Evolutionary conservation across 1,140 invertebrate species (phyloP).

Genomic region (Drosophila bocqueti): DNA sequence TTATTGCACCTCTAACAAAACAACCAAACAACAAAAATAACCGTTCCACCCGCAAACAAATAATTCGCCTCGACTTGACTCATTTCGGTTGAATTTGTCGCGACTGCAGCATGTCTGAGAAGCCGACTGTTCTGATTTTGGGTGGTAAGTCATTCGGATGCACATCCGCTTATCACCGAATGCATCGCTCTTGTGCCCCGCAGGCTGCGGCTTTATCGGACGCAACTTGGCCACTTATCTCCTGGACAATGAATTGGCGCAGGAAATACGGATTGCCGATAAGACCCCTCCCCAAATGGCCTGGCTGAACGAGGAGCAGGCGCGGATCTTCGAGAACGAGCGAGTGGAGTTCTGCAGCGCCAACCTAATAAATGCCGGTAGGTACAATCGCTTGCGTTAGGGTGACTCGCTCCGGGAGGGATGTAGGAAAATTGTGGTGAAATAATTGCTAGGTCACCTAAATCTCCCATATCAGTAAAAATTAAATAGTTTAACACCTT

Average conservation of each 20-base stretch:
- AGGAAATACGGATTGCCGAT: conserved; percentile 92
- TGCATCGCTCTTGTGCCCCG: conserved; percentile 27
- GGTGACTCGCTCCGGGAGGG: conserved; percentile 11
- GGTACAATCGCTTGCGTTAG: conserved; percentile 63
- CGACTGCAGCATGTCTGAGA: conserved; percentile 76
- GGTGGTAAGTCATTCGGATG: conserved; percentile 70
- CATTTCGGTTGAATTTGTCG: conserved; percentile 42
- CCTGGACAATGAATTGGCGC: conserved; percentile 91
- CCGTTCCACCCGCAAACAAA: conserved; percentile 17
- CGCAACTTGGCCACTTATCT: conserved; percentile 94
- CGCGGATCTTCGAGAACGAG: conserved; percentile 89
- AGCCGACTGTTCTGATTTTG: conserved; percentile 81
- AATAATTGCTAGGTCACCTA: background rate
- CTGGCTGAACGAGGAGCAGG: conserved; percentile 92
- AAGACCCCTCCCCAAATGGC: conserved; percentile 96
- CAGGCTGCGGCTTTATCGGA: conserved; percentile 96
- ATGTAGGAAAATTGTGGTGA: conserved; percentile 1
- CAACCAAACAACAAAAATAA: conserved; percentile 45
- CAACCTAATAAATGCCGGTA: conserved; percentile 95
- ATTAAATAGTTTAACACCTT: too few relatives aligned
- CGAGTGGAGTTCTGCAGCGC: conserved; percentile 95
- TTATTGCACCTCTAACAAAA: too few relatives aligned
- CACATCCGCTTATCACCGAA: conserved; percentile 33
- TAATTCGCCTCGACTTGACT: conserved; percentile 39
- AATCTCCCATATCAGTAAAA: too few relatives aligned